A percentile compares a stretch with the other conserved stretches of the same genome.
Evolutionary conservation across 2,797 vertebrate genomes (phyloP).

Genomic region (Pseudotriccus pelzelni): DNA sequence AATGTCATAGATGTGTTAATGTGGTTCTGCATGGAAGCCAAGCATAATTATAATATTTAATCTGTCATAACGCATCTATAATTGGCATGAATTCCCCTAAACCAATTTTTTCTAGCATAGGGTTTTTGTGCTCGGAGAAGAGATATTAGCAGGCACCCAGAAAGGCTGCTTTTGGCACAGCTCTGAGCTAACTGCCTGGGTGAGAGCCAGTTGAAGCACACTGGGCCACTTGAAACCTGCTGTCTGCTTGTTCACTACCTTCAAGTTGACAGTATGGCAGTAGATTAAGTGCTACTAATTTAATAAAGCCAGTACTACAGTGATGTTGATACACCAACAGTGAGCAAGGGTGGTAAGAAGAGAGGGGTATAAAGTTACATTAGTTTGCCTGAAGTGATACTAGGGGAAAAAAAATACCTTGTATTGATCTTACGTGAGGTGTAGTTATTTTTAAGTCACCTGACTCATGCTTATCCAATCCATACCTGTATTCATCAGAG

Average conservation of each 20-base stretch:
- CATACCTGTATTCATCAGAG: conserved; percentile 77
- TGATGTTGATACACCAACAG: conserved; percentile 44
- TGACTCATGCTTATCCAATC: conserved; percentile 80
- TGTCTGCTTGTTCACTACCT: conserved; percentile 26
- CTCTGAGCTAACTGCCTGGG: conserved; percentile 14
- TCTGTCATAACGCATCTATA: conserved; percentile 71
- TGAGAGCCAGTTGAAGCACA: conserved; percentile 5
- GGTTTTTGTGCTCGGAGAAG: conserved; percentile 10
- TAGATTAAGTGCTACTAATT: conserved; percentile 75
- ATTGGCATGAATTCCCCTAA: conserved; percentile 68
- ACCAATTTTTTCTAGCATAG: conserved; percentile 43
- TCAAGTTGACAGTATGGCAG: conserved; percentile 59
- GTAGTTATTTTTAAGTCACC: conserved; percentile 86
- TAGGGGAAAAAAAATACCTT: neutral
- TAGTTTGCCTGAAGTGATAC: conserved; percentile 62
- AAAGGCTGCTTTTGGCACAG: conserved; percentile 46
- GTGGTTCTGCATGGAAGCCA: conserved; percentile 63
- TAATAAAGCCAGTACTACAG: conserved; percentile 67
- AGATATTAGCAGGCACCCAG: conserved; percentile 22
- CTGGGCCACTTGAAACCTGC: conserved; percentile 36
- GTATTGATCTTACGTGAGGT: conserved; percentile 79
- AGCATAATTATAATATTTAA: conserved; percentile 72
- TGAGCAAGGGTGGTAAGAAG: neutral
- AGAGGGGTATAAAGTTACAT: conserved; percentile 7
- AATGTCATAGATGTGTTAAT: conserved; percentile 65